Conservation (phyloP, 2,113 vertebrate species). For the Phalacrocorax aristotelis region DNA sequence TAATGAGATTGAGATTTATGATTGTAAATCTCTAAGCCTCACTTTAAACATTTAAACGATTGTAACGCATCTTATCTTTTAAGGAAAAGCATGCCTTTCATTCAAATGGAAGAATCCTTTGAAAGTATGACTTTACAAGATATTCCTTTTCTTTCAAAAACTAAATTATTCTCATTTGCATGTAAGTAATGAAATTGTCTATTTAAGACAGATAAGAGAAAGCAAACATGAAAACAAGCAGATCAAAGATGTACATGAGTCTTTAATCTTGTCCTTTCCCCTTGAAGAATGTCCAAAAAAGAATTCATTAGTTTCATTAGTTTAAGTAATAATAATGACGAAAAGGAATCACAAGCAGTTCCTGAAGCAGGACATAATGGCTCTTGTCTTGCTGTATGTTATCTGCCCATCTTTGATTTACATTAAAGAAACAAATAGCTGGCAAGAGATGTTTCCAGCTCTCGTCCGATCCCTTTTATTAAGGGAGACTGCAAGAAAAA, state of each 20-base stretch:
- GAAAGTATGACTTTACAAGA: neutral
- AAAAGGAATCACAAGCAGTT: neutral
- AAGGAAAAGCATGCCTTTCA: neutral
- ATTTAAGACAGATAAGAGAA: constrained; percentile 35
- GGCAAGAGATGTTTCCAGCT: neutral
- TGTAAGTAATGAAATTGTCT: neutral
- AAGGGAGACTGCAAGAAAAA: neutral
- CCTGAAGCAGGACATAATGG: neutral
- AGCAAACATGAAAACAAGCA: constrained; percentile 31
- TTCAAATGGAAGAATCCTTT: constrained; percentile 12
- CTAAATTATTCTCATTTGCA: neutral
- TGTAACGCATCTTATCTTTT: constrained; percentile 8
- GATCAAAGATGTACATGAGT: constrained; percentile 38
- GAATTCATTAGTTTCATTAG: constrained; percentile 37
- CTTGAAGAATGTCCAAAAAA: neutral
- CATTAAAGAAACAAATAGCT: constrained; percentile 17
- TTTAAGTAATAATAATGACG: constrained; percentile 34
- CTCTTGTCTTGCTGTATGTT: constrained; percentile 7
- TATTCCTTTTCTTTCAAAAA: neutral
- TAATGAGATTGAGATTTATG: constrained; percentile 35
- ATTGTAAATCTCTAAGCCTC: constrained; percentile 6
- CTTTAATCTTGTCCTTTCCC: constrained; percentile 53
- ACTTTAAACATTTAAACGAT: constrained; percentile 7
- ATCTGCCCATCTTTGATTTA: constrained; percentile 45
- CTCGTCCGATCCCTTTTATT: neutral